Evolutionary conservation across 2,888 invertebrate species (phyloP), one percentile per base, ranked within the genome.

Genomic region (Drosophila acutilabella): DNA sequence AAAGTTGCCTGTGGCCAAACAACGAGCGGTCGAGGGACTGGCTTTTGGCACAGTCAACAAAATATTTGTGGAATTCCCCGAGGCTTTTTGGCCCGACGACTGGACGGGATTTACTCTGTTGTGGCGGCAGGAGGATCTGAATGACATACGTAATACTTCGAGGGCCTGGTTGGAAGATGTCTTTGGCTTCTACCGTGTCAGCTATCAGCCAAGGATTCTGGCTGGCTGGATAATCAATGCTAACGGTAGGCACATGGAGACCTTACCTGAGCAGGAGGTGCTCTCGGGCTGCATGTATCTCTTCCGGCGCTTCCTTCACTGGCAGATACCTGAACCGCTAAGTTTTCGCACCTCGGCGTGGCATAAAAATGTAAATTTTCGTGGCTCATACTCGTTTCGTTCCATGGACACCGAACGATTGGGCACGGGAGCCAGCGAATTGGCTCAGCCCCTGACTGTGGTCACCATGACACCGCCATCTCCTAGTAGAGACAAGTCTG

Each of bases 141-240:
- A 67, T 10, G 91, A 91, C 30, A 90, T 92, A 44, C 83, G 90
- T 0, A 88, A 89, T 2, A 89, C 90, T 0, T 50, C 88, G 4
- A 87, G 91, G 45, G 93, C 92, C 30, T 96, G 96, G 96, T 91
- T 95, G 51, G 93, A 93, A 81, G 94, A 94, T 78, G 93, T 96
- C 11, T 94, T 95, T 82, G 94, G 95, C 60, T 96, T 96, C 90
- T 95, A 95, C 86, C 93, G 94, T 7, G 94, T 95, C 6, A 94
- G 94, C 78, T 93, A 94, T 79, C 94, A 95, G 82, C 94, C 95
- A 0, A 93, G 93, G 36, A 92, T 95, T n/a, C 90, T 96, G 33
- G 93, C 95, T 60, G 96, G 94, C 0, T 96, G 96, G 96, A 93
- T 96, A n/a, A 93, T 94, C 51, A 96, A 96, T 2, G 91, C 93